Base-by-base conservation (phyloP, 2,888 invertebrate species). In the Nomada lathburiana region DNA sequence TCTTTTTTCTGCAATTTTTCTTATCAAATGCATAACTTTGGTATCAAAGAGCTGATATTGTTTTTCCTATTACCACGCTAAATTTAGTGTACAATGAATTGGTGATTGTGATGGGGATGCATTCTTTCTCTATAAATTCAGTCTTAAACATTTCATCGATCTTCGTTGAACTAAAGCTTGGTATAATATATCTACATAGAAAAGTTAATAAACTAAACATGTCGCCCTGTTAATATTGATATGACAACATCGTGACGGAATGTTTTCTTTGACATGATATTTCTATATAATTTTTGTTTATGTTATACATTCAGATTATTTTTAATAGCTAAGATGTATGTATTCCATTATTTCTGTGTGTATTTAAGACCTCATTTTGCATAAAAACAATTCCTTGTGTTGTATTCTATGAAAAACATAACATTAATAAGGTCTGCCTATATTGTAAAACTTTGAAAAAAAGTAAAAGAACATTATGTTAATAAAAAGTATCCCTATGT, bases 41-140 rank as follows among this genome's bases (percentile, higher is more conserved):
- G 93, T 93, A 93, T 93, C 93, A 93, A 93, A 93, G 92, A 91
- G 89, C 84, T 91, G 91, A 92, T 91, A 92, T 91, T 88, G 82
- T 86, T 84, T 82, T 76, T 84, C 80, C 83, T 85, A 86, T 90
- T 88, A 89, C 78, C 82, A 87, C 70, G 77, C 88, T 91, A 91
- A 87, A 82, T 84, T 86, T 89, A 84, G 92, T 92, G 91, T 88
- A 86, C 81, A 91, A 89, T 92, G 92, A 93, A 83, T 90, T 88
- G 89, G 87, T 92, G 92, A 92, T 92, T 78, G 89, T 89, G 90
- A 92, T 92, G 92, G 88, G 84, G 86, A 89, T 91, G 90, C 86
- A 88, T 87, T 89, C 73, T 89, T 86, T 89, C 89, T 86, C 92
- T 92, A 93, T 92, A 90, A 93, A 92, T 92, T 93, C 93, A 93